These are phyloP conservation scores for Dreissena polymorpha DNA, from an alignment of 1,140 invertebrate genomes.

Conservation along the genomic window DNA sequence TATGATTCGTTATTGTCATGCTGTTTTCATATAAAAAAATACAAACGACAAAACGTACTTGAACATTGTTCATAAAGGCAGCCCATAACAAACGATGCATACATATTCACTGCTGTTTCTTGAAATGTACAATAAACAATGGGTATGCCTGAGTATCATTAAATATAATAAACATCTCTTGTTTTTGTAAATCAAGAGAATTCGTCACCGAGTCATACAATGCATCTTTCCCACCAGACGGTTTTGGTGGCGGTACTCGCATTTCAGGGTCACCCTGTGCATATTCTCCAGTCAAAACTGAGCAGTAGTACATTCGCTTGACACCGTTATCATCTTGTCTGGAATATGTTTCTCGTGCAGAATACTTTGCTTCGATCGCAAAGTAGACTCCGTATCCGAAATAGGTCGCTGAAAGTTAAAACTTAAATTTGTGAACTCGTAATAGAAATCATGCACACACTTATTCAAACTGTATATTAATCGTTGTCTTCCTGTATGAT, in stretches of 20 bases:
- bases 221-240: background rate
- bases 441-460: no score
- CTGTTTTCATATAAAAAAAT: no score
- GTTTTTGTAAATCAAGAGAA: conserved; percentile 25
- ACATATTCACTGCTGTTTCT: background rate
- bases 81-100: no score
- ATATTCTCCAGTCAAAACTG: conserved; percentile 62
- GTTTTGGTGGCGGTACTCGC: conserved; percentile 54
- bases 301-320: conserved; percentile 58
- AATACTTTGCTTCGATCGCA: conserved; percentile 51
- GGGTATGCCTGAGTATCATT: conserved; percentile 70
- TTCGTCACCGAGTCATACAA: conserved; percentile 67
- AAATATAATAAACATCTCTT: conserved; percentile 69
- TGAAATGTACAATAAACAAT: conserved; percentile 65
- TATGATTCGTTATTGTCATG: no score
- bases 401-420: conserved; percentile 16
- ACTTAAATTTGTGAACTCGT: no score
- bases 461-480: no score
- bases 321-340: conserved; percentile 49
- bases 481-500: no score
- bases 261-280: conserved; percentile 41
- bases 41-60: no score
- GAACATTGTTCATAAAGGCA: no score
- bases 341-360: conserved; percentile 53
- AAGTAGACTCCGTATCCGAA: conserved; percentile 66